phyloP scores from a whole-genome alignment of 2,113 vertebrate species.

The Erythrocebus patas region DNA sequence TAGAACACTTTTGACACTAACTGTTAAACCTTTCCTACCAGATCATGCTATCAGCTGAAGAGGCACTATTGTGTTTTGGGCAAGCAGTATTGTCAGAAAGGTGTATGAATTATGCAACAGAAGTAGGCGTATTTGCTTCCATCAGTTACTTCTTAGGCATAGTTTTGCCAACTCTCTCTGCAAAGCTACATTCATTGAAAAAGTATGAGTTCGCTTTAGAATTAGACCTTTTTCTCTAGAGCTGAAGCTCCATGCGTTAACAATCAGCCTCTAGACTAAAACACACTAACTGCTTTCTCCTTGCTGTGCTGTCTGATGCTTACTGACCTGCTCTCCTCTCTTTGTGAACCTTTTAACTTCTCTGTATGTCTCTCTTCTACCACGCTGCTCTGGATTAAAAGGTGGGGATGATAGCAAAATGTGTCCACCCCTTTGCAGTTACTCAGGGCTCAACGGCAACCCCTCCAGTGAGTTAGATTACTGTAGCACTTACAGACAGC shows the following conservation, averaged over 20 bases:
- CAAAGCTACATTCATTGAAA: background rate
- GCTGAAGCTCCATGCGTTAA: background rate
- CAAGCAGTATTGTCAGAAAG: background rate
- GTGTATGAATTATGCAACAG: background rate
- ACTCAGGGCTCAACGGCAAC: constrained; percentile 86
- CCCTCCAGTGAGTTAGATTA: constrained; percentile 87
- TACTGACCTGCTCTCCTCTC: constrained; percentile 79
- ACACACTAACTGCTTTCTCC: constrained; percentile 67
- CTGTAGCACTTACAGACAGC: constrained; percentile 84
- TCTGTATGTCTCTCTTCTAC: constrained; percentile 91
- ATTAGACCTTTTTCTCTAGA: background rate
- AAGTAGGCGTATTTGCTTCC: background rate
- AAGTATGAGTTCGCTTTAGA: background rate
- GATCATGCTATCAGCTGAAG: background rate
- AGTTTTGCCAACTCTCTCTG: background rate
- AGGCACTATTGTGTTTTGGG: background rate
- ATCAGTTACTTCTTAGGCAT: background rate
- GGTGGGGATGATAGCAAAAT: constrained; percentile 95
- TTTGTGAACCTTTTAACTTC: constrained; percentile 89
- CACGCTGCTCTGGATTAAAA: constrained; percentile 94
- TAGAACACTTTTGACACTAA: background rate
- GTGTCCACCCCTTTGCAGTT: constrained; percentile 90
- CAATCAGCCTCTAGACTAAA: background rate
- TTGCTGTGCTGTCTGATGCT: constrained; percentile 79
- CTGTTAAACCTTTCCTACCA: background rate